A percentile compares a stretch with the other conserved stretches of the same genome.
Conservation (phyloP, 2,888 invertebrate genomes). For the Encarsia formosa region DNA sequence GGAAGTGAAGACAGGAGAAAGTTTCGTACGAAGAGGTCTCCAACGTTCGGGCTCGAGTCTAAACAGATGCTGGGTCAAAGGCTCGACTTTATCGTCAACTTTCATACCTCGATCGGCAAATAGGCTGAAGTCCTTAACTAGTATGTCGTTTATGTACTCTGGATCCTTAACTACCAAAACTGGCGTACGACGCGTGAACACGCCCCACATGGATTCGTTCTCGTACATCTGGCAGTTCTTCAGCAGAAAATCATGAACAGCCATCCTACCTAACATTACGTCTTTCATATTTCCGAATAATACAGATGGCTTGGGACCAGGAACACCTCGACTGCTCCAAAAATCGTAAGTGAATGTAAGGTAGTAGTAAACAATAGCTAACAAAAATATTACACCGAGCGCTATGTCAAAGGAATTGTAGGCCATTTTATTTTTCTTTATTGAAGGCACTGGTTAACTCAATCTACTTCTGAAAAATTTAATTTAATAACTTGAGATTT, state of each 20-base stretch:
- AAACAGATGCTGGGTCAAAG: constrained; percentile 51
- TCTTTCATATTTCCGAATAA: constrained; percentile 46
- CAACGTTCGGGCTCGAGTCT: constrained; percentile 51
- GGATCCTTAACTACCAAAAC: constrained; percentile 47
- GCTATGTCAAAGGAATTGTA: too few relatives aligned
- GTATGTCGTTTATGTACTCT: constrained; percentile 44
- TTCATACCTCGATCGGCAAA: constrained; percentile 40
- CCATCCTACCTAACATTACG: constrained; percentile 11
- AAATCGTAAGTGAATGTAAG: constrained; percentile 42
- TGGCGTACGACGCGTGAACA: constrained; percentile 44
- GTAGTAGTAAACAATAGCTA: constrained; percentile 36
- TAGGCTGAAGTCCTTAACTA: constrained; percentile 49
- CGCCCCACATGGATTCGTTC: constrained; percentile 41
- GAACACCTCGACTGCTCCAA: constrained; percentile 48
- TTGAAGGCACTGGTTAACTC: too few relatives aligned
- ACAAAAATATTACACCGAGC: too few relatives aligned
- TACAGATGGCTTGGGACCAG: constrained; percentile 43
- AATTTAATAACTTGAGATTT: too few relatives aligned
- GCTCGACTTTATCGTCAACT: constrained; percentile 50
- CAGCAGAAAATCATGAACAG: neutral
- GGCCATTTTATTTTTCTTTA: too few relatives aligned
- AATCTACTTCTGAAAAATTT: too few relatives aligned
- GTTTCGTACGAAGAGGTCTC: constrained; percentile 52
- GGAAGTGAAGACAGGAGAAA: constrained; percentile 54
- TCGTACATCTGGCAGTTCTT: constrained; percentile 22